Evolutionary conservation across 2,113 vertebrate genomes (phyloP), one percentile per base, ranked within the genome.

Genomic region (Odontophorus gujanensis): DNA sequence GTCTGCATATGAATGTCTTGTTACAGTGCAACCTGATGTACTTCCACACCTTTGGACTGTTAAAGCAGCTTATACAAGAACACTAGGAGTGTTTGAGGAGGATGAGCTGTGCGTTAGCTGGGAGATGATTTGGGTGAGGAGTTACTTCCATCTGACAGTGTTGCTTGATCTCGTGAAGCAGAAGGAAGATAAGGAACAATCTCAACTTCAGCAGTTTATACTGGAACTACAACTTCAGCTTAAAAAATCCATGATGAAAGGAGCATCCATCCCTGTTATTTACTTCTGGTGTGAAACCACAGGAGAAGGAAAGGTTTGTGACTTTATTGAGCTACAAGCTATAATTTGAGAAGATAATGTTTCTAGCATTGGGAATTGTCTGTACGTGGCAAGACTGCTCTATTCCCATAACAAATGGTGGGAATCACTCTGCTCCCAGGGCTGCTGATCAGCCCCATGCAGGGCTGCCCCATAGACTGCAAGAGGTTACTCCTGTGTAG

Each of bases 391-490:
- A 74, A 81, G 38, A 61, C 58, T 32, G 66, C 55, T 86, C 51
- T 68, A 7, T 89, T 95, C 40, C 73, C 21, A 2, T 51, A 58
- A 67, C 48, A 59, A 4, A 58, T 13, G 57, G 38, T 75, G 51
- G 48, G 47, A 91, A 81, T 92, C 22, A 75, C 30, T 80, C 12
- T 1, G 11, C 25, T 89, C 24, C 51, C n/a, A 8, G 74, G 71
- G 66, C 34, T 79, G 34, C 75, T 81, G n/a, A 89, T 71, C 84
- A 92, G 58, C 47, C 47, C 25, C 74, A 21, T 6, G n/a, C 89
- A 89, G 89, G 58, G 78, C 62, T 81, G 51, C 28, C 9, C 72
- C 62, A 92, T 74, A 89, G 66, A 59, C 71, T 62, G 81, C 91
- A 72, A 78, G 43, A 30, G 76, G 48, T 93, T 61, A 42, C 61